Base-by-base conservation (phyloP, 2,888 invertebrate species). In the Drosophila anomelani region DNA sequence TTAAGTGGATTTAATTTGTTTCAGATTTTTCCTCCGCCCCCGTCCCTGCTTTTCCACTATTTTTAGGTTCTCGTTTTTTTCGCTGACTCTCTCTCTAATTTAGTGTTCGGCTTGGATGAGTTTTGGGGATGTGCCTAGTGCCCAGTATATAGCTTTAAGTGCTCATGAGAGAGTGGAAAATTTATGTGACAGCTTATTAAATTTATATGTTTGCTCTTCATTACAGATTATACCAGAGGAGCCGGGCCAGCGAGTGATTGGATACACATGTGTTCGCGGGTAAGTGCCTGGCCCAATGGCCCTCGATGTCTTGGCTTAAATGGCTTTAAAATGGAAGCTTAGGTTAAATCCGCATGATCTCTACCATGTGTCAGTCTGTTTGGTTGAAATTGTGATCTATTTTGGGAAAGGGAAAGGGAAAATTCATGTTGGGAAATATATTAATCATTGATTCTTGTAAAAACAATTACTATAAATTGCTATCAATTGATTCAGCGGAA, bases 141-240 rank as follows among this genome's bases (percentile, higher is more conserved):
- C 29, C 36, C 43, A 47, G 58, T 34, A 17, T 39, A 68, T 68
- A 41, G 68, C 72, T 78, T 76, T 89, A 88, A 89, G 84, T 83
- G 90, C 89, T 68, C 49, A 61, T 60, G 53, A 44, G 54, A 59
- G 64, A 72, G 68, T 60, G 44, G 54, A 39, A 71, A 77, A 85
- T 89, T 85, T 86, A 89, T 89, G 79, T 73, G 78, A 66, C 88
- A 75, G 80, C 77, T 76, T 89, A 83, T 90, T 88, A 83, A 89
- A 89, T 89, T 88, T 85, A 85, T 81, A 69, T 55, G 71, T 77
- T 80, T 75, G 70, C 73, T 89, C 77, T 88, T 79, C 67, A 85
- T 85, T 85, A 79, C 85, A 85, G 85, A 78, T 78, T 76, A 78
- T 66, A 62, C 34, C 41, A 59, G 47, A 23, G 54, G 61, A 57